phyloP scores from a whole-genome alignment of 2,113 vertebrate species.

The Datnioides undecimradiatus region DNA sequence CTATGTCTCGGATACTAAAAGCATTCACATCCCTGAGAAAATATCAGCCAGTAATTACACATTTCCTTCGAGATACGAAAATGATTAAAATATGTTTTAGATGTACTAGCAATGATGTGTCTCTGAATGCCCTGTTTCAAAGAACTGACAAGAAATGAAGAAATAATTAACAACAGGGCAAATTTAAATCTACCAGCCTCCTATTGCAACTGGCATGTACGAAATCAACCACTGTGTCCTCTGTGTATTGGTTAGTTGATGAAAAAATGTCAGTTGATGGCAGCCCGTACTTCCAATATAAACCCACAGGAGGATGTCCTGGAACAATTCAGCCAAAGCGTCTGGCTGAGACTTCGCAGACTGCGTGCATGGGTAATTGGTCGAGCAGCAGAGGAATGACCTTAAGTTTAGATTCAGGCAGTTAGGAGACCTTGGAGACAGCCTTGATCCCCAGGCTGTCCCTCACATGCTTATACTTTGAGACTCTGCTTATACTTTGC shows the following conservation, averaged over 20 bases:
- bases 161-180: constrained; percentile 7
- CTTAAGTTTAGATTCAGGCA: constrained; percentile 77
- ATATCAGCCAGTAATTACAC: constrained; percentile 63
- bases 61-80: constrained; percentile 73
- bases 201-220: constrained; percentile 61
- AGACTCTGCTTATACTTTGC: constrained; percentile 46
- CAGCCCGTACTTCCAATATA: constrained; percentile 73
- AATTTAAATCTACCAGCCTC: constrained; percentile 49
- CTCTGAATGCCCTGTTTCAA: constrained; percentile 8
- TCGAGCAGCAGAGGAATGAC: constrained; percentile 78
- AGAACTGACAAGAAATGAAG: neutral
- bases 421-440: constrained; percentile 77
- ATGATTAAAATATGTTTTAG: constrained; percentile 61
- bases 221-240: constrained; percentile 51
- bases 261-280: constrained; percentile 71
- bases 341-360: constrained; percentile 76
- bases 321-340: constrained; percentile 70
- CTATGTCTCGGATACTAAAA: constrained; percentile 63
- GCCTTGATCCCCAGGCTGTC: constrained; percentile 67
- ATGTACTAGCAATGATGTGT: constrained; percentile 15
- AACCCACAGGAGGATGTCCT: constrained; percentile 79
- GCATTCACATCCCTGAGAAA: constrained; percentile 65
- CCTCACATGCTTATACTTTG: constrained; percentile 61
- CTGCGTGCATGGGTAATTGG: constrained; percentile 76
- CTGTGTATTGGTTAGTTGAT: constrained; percentile 64